Evolutionary conservation across 2,888 invertebrate genomes (phyloP).

Genomic region (Amblyjoppa fuscipennis): DNA sequence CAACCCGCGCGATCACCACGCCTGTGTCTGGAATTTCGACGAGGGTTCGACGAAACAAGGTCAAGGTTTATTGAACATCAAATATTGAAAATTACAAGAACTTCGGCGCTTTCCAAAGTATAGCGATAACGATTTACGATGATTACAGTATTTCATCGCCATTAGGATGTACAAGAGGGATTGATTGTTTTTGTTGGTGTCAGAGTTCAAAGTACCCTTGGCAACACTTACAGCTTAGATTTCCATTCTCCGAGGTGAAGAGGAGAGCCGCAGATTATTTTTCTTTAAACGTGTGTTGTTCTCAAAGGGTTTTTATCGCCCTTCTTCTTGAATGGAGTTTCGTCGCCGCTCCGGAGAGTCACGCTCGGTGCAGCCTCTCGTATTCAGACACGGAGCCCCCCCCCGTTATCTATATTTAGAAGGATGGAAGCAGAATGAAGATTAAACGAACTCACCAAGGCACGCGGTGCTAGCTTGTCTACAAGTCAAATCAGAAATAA

Average conservation of each 20-base stretch:
- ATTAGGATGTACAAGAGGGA: neutral
- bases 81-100: constrained; percentile 48
- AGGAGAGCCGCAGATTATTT: neutral
- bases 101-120: neutral
- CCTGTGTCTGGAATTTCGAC: constrained; percentile 41
- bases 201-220: neutral
- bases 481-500: constrained; percentile 56
- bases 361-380: constrained; percentile 65
- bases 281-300: neutral
- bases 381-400: constrained; percentile 59
- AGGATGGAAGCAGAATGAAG: constrained; percentile 72
- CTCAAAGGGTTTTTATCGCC: constrained; percentile 49
- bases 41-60: constrained; percentile 44
- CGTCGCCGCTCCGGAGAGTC: constrained; percentile 54
- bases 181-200: constrained; percentile 32
- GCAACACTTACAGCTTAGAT: neutral
- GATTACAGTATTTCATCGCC: constrained; percentile 36
- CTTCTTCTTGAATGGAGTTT: constrained; percentile 64
- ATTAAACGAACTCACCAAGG: constrained; percentile 65
- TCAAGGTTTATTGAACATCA: constrained; percentile 61
- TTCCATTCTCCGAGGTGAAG: neutral
- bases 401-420: constrained; percentile 72
- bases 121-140: constrained; percentile 15
- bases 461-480: constrained; percentile 46
- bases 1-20: constrained; percentile 29